Evolutionary conservation across 1,140 invertebrate genomes (phyloP).

Genomic region (Thaumatotibia leucotreta): DNA sequence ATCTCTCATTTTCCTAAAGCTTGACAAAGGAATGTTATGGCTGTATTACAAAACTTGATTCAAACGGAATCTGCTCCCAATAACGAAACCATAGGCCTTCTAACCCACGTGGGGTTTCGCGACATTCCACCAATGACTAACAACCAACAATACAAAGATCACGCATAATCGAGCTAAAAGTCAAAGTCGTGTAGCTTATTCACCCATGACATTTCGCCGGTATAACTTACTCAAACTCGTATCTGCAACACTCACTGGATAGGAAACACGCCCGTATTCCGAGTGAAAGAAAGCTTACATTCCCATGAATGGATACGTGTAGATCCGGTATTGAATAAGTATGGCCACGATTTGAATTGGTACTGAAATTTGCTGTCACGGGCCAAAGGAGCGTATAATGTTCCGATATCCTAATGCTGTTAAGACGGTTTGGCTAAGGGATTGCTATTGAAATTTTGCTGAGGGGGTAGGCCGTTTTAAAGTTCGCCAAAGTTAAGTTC

Average conservation of each 20-base stretch:
- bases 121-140: neutral
- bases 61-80: neutral
- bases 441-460: neutral
- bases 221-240: too few relatives aligned
- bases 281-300: too few relatives aligned
- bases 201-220: slow-evolving; percentile 25
- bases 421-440: neutral
- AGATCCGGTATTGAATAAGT: too few relatives aligned
- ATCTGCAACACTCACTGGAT: too few relatives aligned
- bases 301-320: too few relatives aligned
- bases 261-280: too few relatives aligned
- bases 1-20: too few relatives aligned
- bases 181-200: slow-evolving; percentile 28
- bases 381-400: neutral
- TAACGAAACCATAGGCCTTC: neutral
- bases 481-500: neutral
- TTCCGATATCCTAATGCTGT: neutral
- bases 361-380: neutral
- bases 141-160: neutral
- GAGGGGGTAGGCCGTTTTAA: neutral
- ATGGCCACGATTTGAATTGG: too few relatives aligned
- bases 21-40: too few relatives aligned
- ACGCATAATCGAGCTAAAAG: slow-evolving; percentile 14
- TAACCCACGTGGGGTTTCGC: neutral
- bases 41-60: too few relatives aligned